Evolutionary conservation across 2,113 vertebrate species (phyloP), one percentile per base, ranked within the genome.

Genomic region (Toxostoma redivivum): DNA sequence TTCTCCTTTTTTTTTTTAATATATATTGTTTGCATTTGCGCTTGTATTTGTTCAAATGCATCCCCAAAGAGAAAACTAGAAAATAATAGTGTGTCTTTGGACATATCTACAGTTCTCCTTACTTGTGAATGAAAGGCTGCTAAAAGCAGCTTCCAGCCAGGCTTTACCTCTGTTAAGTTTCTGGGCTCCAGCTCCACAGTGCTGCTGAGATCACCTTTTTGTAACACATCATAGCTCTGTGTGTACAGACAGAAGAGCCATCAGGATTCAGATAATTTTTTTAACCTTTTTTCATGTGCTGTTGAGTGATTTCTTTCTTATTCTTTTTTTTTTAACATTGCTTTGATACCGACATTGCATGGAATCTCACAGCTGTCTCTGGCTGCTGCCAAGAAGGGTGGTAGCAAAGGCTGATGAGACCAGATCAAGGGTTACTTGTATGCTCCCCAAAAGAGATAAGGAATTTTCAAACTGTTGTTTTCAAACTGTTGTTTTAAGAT

Each of bases 1-100:
- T 11, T 66, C 3, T 12, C 0, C 3, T 12, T 0, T n/a, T 33
- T 8, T 27, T 85, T 83, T 66, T 74, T 15, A 7, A 16, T 76
- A 12, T 67, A 16, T 76, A 11, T 67, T 61, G 15, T 56, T 84
- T 47, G 2, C 37, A 11, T 56, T 86, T 86, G 2, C 22, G 16
- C 69, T 81, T 84, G 5, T 45, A 22, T 87, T 89, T 65, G 33
- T 69, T 17, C 30, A 77, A 77, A 61, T 15, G 21, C 28, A 73
- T 25, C 4, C 14, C 4, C 7, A 33, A 57, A 69, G 21, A 70
- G 47, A 70, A 95, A 44, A 10, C 9, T 40, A 40, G 27, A 37
- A 62, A 73, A 82, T 5, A 33, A 38, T 48, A 33, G 2, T 53
- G 50, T 82, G 48, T 42, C 20, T 57, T 64, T 53, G 22, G 33